Base-by-base conservation (phyloP, 2,797 vertebrate genomes). In the Valencia hispanica region DNA sequence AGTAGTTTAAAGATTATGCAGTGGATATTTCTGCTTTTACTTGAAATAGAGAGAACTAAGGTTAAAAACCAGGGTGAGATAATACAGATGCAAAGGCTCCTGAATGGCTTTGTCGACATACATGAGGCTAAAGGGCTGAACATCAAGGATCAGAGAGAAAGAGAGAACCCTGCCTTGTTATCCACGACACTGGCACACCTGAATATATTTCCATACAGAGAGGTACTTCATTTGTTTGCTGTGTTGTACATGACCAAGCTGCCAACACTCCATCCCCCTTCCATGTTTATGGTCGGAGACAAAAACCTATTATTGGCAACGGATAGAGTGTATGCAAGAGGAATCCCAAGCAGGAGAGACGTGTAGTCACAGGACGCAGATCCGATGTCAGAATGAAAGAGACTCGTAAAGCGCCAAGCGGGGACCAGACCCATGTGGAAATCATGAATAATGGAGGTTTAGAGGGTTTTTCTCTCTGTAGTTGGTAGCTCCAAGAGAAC, bases 181-280 rank as follows among this genome's bases (percentile, higher is more conserved):
- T 73, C 51, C 14, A 69, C 4, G 30, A 57, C 63, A 77, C 61
- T 69, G 76, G 69, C 70, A 77, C 47, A 47, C 68, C 47, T 79
- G 87, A 85, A 88, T 83, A 80, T 53, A 88, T 93, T 92, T 90
- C 74, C 90, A 92, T 90, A 82, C 30, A 80, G 70, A 90, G 84
- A 84, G 53, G 78, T 68, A 53, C 74, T 68, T 79, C 50, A 36
- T 89, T 85, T 85, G 65, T 85, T 82, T 78, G 66, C 76, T 78
- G 17, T 79, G 66, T 72, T 83, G 55, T 75, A 82, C 72, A 81
- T 73, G 74, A 68, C 73, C 77, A 80, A 74, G 76, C 66, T 65
- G 71, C 70, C 66, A 69, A 45, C 70, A 71, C 73, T 73, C 73
- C 72, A 73, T 78, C 34, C 45, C 47, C 63, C 36, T 53, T 87